Percentiles rank a stretch among this genome's conserved stretches.
Evolutionary conservation across 2,113 vertebrate species (phyloP).

Genomic region (Cyprinus carpio): DNA sequence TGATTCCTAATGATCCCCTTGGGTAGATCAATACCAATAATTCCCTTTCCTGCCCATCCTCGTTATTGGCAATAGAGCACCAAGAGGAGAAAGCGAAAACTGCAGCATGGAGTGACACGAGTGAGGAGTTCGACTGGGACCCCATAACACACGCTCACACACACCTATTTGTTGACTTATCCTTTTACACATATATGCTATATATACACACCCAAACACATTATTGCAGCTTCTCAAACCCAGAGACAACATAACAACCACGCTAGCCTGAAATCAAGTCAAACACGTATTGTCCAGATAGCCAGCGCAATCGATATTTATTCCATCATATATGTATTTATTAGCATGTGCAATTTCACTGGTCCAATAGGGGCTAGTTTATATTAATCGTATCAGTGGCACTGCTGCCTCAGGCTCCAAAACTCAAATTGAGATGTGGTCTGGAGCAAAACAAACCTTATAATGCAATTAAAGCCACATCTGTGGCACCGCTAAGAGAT

Average conservation of each 20-base stretch:
- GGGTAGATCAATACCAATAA: conserved; percentile 99
- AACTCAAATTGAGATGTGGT: conserved; percentile 66
- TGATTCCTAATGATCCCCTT: conserved; percentile 99
- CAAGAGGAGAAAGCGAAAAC: conserved; percentile 71
- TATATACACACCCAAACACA: conserved; percentile 33
- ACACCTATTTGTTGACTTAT: conserved; percentile 27
- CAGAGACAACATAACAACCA: conserved; percentile 7
- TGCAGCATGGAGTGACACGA: conserved; percentile 68
- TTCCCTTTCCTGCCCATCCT: conserved; percentile 95
- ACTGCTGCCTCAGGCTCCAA: conserved; percentile 60
- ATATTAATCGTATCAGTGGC: conserved; percentile 67
- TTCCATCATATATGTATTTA: conserved; percentile 67
- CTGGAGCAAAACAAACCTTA: conserved; percentile 63
- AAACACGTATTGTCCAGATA: conserved; percentile 60
- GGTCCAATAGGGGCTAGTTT: conserved; percentile 59
- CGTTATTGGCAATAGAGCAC: conserved; percentile 89
- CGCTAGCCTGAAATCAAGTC: conserved; percentile 60
- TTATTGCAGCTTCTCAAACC: conserved; percentile 27
- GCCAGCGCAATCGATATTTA: conserved; percentile 66
- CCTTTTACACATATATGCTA: conserved; percentile 16
- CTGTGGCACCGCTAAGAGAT: conserved; percentile 56
- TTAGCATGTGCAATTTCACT: conserved; percentile 63
- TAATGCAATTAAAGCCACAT: conserved; percentile 63
- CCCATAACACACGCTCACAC: conserved; percentile 7
- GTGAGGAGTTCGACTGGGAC: conserved; percentile 62